Percentiles rank a stretch among this genome's conserved stretches.
Conservation (phyloP, 1,140 invertebrate genomes). For the Pteromalus puparum region DNA sequence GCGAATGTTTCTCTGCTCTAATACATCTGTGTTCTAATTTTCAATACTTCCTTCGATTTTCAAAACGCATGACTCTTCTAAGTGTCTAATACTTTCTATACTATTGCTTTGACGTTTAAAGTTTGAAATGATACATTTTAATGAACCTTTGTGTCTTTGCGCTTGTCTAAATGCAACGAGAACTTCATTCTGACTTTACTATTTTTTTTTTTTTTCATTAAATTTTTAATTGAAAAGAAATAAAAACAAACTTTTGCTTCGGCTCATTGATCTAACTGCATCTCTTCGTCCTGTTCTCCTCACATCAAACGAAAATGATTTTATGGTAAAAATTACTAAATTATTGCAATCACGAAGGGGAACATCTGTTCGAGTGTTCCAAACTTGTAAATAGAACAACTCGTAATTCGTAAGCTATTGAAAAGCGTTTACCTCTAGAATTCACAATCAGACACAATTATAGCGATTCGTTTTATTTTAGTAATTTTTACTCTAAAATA, state of each 20-base stretch:
- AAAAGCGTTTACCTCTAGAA: not conserved
- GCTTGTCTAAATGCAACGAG: constrained; percentile 5
- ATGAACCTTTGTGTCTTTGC: constrained; percentile 5
- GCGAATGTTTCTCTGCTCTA: not conserved
- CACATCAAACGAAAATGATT: constrained; percentile 28
- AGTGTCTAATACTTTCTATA: constrained; percentile 17
- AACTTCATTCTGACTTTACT: constrained; percentile 8
- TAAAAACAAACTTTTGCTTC: constrained; percentile 44
- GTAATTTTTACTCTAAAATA: constrained; percentile 51
- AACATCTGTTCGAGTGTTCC: not conserved
- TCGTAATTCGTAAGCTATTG: not conserved
- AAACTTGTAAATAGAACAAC: not conserved
- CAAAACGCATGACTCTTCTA: not conserved
- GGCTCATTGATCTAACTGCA: constrained; percentile 52
- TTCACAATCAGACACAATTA: constrained; percentile 18
- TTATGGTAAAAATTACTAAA: constrained; percentile 51
- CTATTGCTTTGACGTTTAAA: constrained; percentile 10
- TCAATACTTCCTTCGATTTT: not conserved
- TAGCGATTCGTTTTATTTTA: constrained; percentile 32
- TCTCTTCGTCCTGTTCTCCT: constrained; percentile 53
- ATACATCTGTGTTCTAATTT: not conserved
- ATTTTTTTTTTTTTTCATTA: constrained; percentile 5
- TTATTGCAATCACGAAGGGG: not conserved
- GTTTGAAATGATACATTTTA: not conserved
- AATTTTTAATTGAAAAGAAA: constrained; percentile 1